Percentiles rank a stretch among this genome's conserved stretches.
phyloP scores from a whole-genome alignment of 2,888 invertebrate species.

The Achlya flavicornis region DNA sequence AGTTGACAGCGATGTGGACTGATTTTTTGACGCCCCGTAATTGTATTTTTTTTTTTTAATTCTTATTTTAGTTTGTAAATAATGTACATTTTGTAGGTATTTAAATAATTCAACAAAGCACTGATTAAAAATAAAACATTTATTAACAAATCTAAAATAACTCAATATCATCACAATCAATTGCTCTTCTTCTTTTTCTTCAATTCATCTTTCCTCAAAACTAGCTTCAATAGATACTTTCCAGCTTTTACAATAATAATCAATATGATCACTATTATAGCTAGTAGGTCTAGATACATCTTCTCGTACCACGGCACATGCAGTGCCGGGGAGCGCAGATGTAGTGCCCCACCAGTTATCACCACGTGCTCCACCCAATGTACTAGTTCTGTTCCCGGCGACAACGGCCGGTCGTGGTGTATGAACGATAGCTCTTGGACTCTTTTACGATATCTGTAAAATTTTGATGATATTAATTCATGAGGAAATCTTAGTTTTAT shows the following conservation, averaged over 20 bases:
- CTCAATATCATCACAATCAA: background rate
- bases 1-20: too few relatives aligned
- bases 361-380: slow-evolving; percentile 64
- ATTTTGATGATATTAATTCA: background rate
- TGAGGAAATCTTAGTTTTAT: too few relatives aligned
- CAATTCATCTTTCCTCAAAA: background rate
- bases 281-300: slow-evolving; percentile 52
- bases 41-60: too few relatives aligned
- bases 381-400: slow-evolving; percentile 49
- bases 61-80: too few relatives aligned
- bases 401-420: slow-evolving; percentile 51
- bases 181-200: background rate
- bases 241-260: background rate
- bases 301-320: slow-evolving; percentile 55
- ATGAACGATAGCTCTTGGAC: slow-evolving; percentile 52
- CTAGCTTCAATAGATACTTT: background rate
- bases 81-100: too few relatives aligned
- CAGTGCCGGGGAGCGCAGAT: slow-evolving; percentile 55
- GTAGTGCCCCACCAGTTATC: slow-evolving; percentile 51
- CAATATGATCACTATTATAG: slow-evolving; percentile 21
- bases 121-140: background rate
- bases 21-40: too few relatives aligned
- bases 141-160: background rate
- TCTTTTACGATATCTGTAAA: slow-evolving; percentile 49
- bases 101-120: too few relatives aligned